A percentile compares a stretch with the other conserved stretches of the same genome.
These are phyloP conservation scores for Microcebus tavaratra DNA, from an alignment of 2,113 vertebrate species.

Conservation along the genomic window DNA sequence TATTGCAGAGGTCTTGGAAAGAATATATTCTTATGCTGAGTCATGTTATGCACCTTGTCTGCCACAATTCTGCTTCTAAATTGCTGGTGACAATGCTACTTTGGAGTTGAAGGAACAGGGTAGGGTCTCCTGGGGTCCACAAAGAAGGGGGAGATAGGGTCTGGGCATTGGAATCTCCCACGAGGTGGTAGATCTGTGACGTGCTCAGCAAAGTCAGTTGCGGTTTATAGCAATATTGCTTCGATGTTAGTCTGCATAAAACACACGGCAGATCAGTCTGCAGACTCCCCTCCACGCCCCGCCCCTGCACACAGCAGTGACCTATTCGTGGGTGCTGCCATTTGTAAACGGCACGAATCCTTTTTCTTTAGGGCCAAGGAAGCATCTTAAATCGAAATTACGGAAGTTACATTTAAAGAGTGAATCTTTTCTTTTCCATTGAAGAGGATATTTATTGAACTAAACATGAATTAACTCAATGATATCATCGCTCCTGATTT, in stretches of 20 bases:
- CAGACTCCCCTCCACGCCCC: neutral
- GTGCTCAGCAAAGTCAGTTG: neutral
- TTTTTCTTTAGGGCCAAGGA: neutral
- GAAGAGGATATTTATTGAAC: neutral
- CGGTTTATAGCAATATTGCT: neutral
- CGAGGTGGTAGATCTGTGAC: neutral
- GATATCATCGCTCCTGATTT: neutral
- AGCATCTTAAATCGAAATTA: neutral
- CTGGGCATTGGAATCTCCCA: neutral
- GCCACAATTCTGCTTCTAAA: neutral
- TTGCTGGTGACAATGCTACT: neutral
- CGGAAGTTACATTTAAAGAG: neutral
- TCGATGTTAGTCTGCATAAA: neutral
- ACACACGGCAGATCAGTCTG: neutral
- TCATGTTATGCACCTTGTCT: neutral
- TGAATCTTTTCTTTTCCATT: neutral
- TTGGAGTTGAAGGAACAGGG: neutral
- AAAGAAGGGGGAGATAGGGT: neutral
- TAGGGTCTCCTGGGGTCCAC: neutral
- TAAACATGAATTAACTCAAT: neutral
- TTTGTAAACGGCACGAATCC: neutral
- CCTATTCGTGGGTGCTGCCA: neutral
- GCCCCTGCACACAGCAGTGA: neutral
- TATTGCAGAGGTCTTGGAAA: neutral
- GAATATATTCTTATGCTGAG: neutral